Evolutionary conservation across 2,888 invertebrate genomes (phyloP).

Genomic region (Lamellibrachia satsuma): DNA sequence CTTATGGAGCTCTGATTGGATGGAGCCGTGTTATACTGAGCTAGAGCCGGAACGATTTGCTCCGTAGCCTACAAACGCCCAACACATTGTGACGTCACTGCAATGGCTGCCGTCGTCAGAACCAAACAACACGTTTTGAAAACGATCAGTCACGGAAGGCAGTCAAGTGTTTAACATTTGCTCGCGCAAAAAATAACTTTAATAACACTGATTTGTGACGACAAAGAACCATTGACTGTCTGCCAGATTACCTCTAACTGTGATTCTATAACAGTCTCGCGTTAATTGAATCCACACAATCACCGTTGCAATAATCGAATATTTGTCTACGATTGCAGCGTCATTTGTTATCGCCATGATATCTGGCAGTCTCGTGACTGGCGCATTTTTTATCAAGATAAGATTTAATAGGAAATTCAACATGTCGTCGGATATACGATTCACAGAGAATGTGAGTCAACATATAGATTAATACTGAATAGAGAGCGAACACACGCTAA

Average conservation of each 20-base stretch:
- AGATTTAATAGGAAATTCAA: not conserved
- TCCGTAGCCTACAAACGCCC: not conserved
- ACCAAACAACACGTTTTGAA: no score
- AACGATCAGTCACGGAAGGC: not conserved
- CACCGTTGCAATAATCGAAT: constrained; percentile 4
- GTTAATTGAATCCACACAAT: constrained; percentile 12
- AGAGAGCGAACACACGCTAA: constrained; percentile 8
- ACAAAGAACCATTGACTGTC: not conserved
- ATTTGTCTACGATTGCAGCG: not conserved
- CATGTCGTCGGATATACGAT: not conserved
- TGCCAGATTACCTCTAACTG: not conserved
- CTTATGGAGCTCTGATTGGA: not conserved
- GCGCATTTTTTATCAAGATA: not conserved
- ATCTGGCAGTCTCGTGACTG: not conserved
- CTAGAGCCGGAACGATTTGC: not conserved
- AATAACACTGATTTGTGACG: not conserved
- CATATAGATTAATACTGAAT: not conserved
- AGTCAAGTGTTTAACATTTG: not conserved
- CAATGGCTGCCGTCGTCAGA: not conserved
- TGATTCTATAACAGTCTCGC: not conserved
- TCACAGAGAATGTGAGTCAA: not conserved
- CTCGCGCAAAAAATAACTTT: constrained; percentile 10
- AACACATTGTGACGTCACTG: not conserved
- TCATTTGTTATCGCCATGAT: not conserved
- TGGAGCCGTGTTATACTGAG: not conserved